Percentiles rank a stretch among this genome's conserved stretches.
phyloP scores from a whole-genome alignment of 2,888 invertebrate species.

The Drosophila gaucha region DNA sequence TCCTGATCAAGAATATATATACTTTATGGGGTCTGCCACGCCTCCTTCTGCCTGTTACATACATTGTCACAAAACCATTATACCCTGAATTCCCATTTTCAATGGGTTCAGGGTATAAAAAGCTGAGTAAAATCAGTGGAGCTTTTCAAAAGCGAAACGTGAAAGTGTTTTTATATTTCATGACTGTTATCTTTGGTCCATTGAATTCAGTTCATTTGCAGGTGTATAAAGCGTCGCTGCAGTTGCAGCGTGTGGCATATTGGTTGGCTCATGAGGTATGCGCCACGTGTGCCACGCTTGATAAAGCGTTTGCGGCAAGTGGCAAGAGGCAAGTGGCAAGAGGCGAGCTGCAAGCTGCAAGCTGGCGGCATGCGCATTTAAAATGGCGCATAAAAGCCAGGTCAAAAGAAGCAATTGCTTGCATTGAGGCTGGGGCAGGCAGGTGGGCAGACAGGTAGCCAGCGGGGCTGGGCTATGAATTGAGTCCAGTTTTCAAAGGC shows the following conservation, averaged over 20 bases:
- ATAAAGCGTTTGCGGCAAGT: slow-evolving; percentile 30
- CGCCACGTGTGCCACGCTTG: slow-evolving; percentile 47
- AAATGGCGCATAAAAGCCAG: slow-evolving; percentile 63
- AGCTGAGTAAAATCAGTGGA: not conserved
- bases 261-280: slow-evolving; percentile 20
- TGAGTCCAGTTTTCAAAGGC: slow-evolving; percentile 50
- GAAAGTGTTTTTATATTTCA: slow-evolving; percentile 12
- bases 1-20: no score
- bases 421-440: slow-evolving; percentile 5
- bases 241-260: slow-evolving; percentile 28
- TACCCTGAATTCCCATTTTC: no score
- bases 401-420: slow-evolving; percentile 52
- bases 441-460: not conserved
- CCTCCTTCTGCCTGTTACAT: no score
- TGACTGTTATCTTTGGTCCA: slow-evolving; percentile 14
- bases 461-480: slow-evolving; percentile 25
- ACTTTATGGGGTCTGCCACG: no score
- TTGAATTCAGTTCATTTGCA: slow-evolving; percentile 29
- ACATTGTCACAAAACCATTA: no score
- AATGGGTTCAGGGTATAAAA: no score
- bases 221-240: slow-evolving; percentile 9
- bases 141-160: not conserved
- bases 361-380: slow-evolving; percentile 54
- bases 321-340: not conserved
- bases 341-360: slow-evolving; percentile 6